Conservation (phyloP, 1,140 invertebrate species). For the Drosophila nigrodunni region DNA sequence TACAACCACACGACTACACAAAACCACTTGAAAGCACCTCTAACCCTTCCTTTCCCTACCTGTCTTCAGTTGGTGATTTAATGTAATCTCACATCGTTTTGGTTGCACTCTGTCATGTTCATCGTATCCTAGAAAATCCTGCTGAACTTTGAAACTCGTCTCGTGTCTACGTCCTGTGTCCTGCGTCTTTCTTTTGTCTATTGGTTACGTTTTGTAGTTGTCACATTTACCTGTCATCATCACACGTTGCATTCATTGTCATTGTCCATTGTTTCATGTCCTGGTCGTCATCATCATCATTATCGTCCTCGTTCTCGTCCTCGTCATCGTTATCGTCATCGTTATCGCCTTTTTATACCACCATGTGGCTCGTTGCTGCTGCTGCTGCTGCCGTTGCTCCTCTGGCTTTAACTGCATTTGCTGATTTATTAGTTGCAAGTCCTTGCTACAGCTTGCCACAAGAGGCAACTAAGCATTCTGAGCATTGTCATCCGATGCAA, state of each 20-base stretch:
- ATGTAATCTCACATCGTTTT: conserved; percentile 33
- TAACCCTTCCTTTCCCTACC: background rate
- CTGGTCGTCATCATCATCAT: conserved; percentile 4
- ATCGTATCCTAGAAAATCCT: conserved; percentile 6
- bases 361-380: conserved; percentile 24
- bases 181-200: conserved; percentile 16
- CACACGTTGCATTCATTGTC: conserved; percentile 32
- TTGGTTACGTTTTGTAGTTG: conserved; percentile 9
- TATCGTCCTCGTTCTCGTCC: conserved; percentile 11
- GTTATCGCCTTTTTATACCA: conserved; percentile 17
- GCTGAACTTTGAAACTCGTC: conserved; percentile 9
- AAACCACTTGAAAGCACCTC: background rate
- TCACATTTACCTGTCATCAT: conserved; percentile 42
- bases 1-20: background rate
- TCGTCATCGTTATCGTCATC: conserved; percentile 18
- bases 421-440: conserved; percentile 62
- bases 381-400: conserved; percentile 37
- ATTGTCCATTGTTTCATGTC: conserved; percentile 11
- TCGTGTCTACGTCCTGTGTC: conserved; percentile 9
- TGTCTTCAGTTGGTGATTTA: conserved; percentile 15
- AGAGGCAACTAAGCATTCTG: conserved; percentile 2
- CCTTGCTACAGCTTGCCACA: background rate
- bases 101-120: conserved; percentile 32
- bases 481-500: conserved; percentile 12
- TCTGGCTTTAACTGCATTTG: conserved; percentile 48